These are phyloP conservation scores for Ophonus ardosiacus DNA, from an alignment of 2,888 invertebrate species.

Conservation along the genomic window DNA sequence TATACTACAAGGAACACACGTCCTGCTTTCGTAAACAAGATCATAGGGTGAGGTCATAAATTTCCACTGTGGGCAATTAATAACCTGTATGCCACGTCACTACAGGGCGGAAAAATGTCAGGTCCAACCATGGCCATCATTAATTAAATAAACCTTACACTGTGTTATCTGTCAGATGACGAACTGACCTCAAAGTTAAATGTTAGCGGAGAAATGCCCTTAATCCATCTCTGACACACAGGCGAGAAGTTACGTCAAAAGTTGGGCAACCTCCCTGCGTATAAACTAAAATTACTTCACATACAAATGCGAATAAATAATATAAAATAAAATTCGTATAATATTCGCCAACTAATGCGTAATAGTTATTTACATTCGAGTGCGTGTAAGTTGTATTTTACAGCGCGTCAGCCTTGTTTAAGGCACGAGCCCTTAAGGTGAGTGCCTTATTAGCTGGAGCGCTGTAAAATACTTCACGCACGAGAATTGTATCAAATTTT, in stretches of 20 bases:
- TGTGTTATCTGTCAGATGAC: conserved; percentile 35
- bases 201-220: not conserved
- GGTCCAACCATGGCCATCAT: conserved; percentile 37
- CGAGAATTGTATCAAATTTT: no score
- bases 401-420: no score
- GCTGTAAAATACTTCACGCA: no score
- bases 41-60: not conserved
- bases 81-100: conserved; percentile 14
- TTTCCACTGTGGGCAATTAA: not conserved
- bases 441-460: no score
- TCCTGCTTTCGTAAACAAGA: not conserved
- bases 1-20: not conserved
- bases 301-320: no score
- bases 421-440: no score
- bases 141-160: conserved; percentile 49
- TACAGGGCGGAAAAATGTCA: conserved; percentile 20
- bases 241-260: not conserved
- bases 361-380: no score
- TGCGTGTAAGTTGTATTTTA: no score
- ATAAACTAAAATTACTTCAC: not conserved
- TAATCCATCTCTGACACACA: conserved; percentile 34
- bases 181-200: conserved; percentile 27
- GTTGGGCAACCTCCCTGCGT: not conserved
- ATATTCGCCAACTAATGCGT: no score
- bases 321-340: no score